phyloP scores from a whole-genome alignment of 2,797 vertebrate species.

The Eleutherodactylus coqui region DNA sequence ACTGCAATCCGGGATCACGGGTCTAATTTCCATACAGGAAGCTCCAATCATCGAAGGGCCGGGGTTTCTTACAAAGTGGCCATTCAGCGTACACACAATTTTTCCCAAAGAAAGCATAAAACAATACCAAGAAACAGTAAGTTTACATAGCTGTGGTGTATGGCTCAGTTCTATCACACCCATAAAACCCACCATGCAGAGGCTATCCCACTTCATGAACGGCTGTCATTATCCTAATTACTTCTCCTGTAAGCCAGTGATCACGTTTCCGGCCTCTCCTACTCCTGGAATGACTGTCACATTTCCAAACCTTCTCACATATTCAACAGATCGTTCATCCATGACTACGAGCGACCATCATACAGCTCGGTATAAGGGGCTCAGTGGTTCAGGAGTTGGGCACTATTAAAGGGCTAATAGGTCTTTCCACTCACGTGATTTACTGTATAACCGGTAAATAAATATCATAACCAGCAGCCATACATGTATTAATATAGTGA shows the following conservation, averaged over 20 bases:
- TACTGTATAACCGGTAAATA: neutral
- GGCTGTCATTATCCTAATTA: constrained; percentile 33
- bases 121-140: neutral
- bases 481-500: constrained; percentile 21
- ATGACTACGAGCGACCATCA: neutral
- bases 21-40: too few relatives aligned
- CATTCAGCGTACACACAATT: neutral
- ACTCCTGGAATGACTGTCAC: constrained; percentile 36
- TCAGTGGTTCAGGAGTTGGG: neutral
- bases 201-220: constrained; percentile 15
- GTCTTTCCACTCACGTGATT: neutral
- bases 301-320: constrained; percentile 27
- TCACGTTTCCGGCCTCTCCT: constrained; percentile 47
- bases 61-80: too few relatives aligned
- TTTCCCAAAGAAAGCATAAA: neutral
- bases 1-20: too few relatives aligned
- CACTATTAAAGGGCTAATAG: too few relatives aligned
- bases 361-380: neutral
- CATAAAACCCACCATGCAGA: neutral
- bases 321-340: neutral
- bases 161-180: neutral
- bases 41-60: too few relatives aligned
- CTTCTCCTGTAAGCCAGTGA: constrained; percentile 22
- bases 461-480: neutral
- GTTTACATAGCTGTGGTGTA: neutral